These are phyloP conservation scores for Moxostoma hubbsi DNA, from an alignment of 2,797 vertebrate genomes.

Conservation along the genomic window DNA sequence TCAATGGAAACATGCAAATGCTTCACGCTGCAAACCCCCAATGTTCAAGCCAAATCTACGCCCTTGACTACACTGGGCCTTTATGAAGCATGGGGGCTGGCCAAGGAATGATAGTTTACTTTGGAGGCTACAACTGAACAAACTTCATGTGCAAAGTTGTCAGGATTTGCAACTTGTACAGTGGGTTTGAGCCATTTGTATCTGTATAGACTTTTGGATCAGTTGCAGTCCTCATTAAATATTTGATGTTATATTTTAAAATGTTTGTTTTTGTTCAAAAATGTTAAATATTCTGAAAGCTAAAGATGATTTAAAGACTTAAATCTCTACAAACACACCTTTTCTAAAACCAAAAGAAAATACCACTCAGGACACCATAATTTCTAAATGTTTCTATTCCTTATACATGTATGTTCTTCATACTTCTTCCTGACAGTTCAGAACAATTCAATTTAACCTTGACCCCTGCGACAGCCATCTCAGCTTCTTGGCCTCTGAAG, in stretches of 20 bases:
- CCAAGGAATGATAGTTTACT: constrained; percentile 69
- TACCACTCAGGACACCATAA: too few species aligned
- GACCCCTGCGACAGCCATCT: constrained; percentile 26
- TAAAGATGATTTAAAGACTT: neutral
- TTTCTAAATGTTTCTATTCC: too few species aligned
- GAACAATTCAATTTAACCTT: constrained; percentile 15
- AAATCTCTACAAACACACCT: neutral
- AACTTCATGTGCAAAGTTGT: constrained; percentile 79
- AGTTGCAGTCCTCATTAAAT: constrained; percentile 1
- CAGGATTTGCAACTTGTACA: constrained; percentile 76
- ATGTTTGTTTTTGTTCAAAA: neutral
- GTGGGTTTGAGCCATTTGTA: constrained; percentile 61
- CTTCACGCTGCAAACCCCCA: too few species aligned
- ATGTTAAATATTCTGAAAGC: neutral
- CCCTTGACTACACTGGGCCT: constrained; percentile 66
- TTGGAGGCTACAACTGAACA: constrained; percentile 74
- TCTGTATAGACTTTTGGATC: constrained; percentile 42
- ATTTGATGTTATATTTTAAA: neutral
- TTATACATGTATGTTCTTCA: too few species aligned
- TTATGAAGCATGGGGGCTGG: constrained; percentile 72
- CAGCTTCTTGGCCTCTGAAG: constrained; percentile 67
- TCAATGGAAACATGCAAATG: too few species aligned
- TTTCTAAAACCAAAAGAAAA: neutral
- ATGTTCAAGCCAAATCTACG: too few species aligned
- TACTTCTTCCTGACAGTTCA: too few species aligned